These are phyloP conservation scores for Dusona sp. DNA, from an alignment of 2,888 invertebrate genomes.

Conservation along the genomic window DNA sequence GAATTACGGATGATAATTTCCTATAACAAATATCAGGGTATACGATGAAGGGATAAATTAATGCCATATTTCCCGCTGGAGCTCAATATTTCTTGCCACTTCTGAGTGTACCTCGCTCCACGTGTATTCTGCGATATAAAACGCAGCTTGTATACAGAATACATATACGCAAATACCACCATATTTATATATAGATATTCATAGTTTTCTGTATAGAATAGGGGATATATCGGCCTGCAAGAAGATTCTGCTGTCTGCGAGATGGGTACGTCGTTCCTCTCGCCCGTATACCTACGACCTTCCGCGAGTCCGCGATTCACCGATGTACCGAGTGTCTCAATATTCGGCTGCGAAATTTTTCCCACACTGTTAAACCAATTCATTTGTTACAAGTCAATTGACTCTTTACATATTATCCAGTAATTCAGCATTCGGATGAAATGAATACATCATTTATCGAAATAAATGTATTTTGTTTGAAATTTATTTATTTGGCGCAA, in stretches of 20 bases:
- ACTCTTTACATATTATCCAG: too few relatives aligned
- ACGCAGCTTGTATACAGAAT: background rate
- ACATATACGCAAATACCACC: background rate
- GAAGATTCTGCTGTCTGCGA: slow-evolving; percentile 61
- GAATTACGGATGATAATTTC: slow-evolving; percentile 62
- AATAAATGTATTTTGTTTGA: too few relatives aligned
- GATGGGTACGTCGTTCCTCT: slow-evolving; percentile 55
- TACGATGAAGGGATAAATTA: slow-evolving; percentile 51
- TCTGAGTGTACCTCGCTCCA: slow-evolving; percentile 34
- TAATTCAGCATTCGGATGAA: too few relatives aligned
- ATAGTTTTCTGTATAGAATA: slow-evolving; percentile 30
- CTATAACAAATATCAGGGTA: slow-evolving; percentile 54
- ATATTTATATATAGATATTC: slow-evolving; percentile 15
- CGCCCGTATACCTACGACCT: slow-evolving; percentile 61
- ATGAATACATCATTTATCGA: too few relatives aligned
- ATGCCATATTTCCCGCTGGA: slow-evolving; percentile 40
- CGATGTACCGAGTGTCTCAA: slow-evolving; percentile 37
- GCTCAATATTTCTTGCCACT: slow-evolving; percentile 58
- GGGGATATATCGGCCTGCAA: slow-evolving; percentile 37
- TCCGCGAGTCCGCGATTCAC: slow-evolving; percentile 57
- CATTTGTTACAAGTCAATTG: too few relatives aligned
- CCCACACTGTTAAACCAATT: too few relatives aligned
- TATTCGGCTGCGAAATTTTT: background rate
- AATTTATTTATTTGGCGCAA: too few relatives aligned
- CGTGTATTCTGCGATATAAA: slow-evolving; percentile 38